These are phyloP conservation scores for Daphoenositta chrysoptera DNA, from an alignment of 2,113 vertebrate species.

Conservation along the genomic window DNA sequence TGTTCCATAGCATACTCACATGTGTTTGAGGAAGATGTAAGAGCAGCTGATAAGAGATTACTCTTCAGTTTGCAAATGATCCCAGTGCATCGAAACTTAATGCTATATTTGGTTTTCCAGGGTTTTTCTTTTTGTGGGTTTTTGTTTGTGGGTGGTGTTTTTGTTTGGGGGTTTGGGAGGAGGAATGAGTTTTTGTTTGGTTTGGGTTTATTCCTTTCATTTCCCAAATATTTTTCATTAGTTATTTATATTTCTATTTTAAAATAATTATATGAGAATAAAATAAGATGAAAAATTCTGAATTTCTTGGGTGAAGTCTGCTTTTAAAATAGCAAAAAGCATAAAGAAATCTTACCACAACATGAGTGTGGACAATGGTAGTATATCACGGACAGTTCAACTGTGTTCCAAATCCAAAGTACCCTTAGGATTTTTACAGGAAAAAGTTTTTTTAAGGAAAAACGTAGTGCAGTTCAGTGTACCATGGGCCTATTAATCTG, in stretches of 20 bases:
- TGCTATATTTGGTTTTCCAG: background rate
- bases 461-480: background rate
- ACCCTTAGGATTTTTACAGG: background rate
- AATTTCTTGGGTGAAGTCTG: background rate
- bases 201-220: background rate
- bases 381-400: too few species aligned
- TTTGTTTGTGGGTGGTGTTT: background rate
- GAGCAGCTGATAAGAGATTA: background rate
- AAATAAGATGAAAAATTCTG: background rate
- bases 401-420: background rate
- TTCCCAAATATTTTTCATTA: background rate
- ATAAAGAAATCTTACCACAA: background rate
- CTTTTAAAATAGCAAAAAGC: background rate
- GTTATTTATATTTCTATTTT: background rate
- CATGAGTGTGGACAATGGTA: background rate
- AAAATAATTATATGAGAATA: background rate
- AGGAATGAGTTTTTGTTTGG: accelerated
- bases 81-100: background rate
- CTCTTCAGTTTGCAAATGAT: background rate
- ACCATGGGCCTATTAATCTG: background rate
- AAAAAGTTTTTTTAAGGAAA: background rate
- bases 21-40: background rate
- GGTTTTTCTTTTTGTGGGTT: background rate
- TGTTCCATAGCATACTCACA: background rate
- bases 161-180: background rate